These are phyloP conservation scores for Leptogaster cylindrica DNA, from an alignment of 2,888 invertebrate species.

Conservation along the genomic window DNA sequence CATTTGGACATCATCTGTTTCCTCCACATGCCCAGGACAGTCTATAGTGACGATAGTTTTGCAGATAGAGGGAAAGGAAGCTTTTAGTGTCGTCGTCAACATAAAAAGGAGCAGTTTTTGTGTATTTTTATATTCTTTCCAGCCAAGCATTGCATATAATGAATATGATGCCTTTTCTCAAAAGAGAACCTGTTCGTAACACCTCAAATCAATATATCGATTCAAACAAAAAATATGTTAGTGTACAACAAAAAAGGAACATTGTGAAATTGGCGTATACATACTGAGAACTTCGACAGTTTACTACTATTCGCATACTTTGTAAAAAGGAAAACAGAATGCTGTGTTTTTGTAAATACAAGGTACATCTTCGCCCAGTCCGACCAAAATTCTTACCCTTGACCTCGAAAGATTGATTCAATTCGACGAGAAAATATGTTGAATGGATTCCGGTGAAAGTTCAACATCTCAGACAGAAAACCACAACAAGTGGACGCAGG, in stretches of 20 bases:
- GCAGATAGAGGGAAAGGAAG: not conserved
- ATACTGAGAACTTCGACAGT: not conserved
- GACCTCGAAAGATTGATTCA: not conserved
- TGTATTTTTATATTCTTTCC: slow-evolving; percentile 5
- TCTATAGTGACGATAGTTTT: not conserved
- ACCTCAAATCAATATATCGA: slow-evolving; percentile 5
- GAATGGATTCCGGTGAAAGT: too few relatives aligned
- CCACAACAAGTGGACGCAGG: too few relatives aligned
- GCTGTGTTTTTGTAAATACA: not conserved
- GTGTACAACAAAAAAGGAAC: not conserved
- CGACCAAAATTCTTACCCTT: not conserved
- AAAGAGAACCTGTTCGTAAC: not conserved
- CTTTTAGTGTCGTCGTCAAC: not conserved
- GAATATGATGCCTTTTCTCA: not conserved
- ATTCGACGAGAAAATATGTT: not conserved
- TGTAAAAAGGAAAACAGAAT: not conserved
- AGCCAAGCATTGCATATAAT: slow-evolving; percentile 2
- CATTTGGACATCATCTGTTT: slow-evolving; percentile 1
- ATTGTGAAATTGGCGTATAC: not conserved
- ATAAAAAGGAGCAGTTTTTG: not conserved
- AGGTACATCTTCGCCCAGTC: not conserved
- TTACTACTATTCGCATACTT: not conserved
- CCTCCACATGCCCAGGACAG: not conserved
- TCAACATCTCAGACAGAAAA: too few relatives aligned
- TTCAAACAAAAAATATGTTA: not conserved